Base-by-base conservation (phyloP, 2,888 invertebrate species). In the Aporophyla nigra region DNA sequence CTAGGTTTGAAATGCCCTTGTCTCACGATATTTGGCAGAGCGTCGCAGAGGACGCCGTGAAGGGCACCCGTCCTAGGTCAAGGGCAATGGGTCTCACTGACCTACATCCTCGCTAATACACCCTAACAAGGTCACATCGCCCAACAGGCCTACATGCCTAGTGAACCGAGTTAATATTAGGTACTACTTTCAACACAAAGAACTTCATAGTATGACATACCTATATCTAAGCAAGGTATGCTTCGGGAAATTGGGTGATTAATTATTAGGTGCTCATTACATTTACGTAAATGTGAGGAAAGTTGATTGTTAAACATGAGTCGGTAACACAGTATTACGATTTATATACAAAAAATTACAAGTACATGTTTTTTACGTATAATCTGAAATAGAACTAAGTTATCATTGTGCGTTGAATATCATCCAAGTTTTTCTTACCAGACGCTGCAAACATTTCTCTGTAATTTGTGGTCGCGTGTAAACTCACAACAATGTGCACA, bases 61-160 rank as follows among this genome's bases (percentile, higher is more conserved):
- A 94, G 95, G 94, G 93, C 94, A 91, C 90, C 93, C 86, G 90
- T 87, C 92, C 93, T 93, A 93, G 96, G 96, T 96, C 96, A 96
- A 96, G 96, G 96, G 94, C 93, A 88, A 76, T 87, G 91, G 87
- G 92, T 91, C 93, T 93, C 90, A 91, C 92, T 95, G 95, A 95
- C 95, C 96, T 95, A 96, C 93, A 95, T 95, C 90, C 88, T 90
- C 90, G 88, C 90, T 93, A 92, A 93, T 93, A 90, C 92, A 92
- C 93, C 93, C 92, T 92, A 82, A 86, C 91, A 93, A 94, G 94
- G 94, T 94, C 90, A 87, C 87, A 74, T 71, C 82, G 86, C 82
- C 86, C 85, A 87, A 84, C 87, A 90, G 90, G 85, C 87, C 89
- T 91, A 91, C 80, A 87, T 91, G 89, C 88, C 87, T 90, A 91